Percentiles rank a stretch among this genome's conserved stretches.
These are phyloP conservation scores for Ochropleura plecta DNA, from an alignment of 2,888 invertebrate genomes.

Conservation along the genomic window DNA sequence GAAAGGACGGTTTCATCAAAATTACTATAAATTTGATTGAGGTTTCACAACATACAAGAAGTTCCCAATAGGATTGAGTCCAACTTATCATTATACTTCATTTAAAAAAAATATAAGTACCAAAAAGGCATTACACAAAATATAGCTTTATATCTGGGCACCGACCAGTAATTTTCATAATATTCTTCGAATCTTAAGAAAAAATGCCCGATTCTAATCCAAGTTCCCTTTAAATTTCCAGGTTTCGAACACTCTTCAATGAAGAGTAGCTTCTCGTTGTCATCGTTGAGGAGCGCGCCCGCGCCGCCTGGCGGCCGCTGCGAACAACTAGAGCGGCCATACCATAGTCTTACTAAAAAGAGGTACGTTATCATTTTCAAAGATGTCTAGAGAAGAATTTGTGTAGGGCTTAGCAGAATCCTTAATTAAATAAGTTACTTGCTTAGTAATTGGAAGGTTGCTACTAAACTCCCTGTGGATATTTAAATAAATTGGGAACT, in stretches of 20 bases:
- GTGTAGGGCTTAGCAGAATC: background rate
- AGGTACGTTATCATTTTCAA: constrained; percentile 80
- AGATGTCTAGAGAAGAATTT: background rate
- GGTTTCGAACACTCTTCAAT: constrained; percentile 93
- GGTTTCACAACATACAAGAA: background rate
- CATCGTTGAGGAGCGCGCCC: constrained; percentile 93
- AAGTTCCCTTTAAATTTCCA: constrained; percentile 76
- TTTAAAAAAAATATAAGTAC: no score
- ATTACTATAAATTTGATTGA: background rate
- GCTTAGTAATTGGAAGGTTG: background rate
- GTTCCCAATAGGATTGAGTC: background rate
- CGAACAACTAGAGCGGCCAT: constrained; percentile 92
- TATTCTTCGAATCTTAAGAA: background rate
- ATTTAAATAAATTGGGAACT: background rate
- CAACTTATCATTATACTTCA: no score
- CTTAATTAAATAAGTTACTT: background rate
- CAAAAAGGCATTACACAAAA: background rate
- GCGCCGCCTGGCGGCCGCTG: constrained; percentile 88
- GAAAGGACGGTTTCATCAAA: background rate
- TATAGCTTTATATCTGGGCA: background rate
- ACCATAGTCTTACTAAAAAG: constrained; percentile 96
- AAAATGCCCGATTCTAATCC: background rate
- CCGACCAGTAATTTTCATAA: background rate
- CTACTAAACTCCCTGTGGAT: background rate
- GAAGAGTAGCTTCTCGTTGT: constrained; percentile 95